Conservation (phyloP, 1,140 invertebrate genomes). For the Drosophila bifasciata region DNA sequence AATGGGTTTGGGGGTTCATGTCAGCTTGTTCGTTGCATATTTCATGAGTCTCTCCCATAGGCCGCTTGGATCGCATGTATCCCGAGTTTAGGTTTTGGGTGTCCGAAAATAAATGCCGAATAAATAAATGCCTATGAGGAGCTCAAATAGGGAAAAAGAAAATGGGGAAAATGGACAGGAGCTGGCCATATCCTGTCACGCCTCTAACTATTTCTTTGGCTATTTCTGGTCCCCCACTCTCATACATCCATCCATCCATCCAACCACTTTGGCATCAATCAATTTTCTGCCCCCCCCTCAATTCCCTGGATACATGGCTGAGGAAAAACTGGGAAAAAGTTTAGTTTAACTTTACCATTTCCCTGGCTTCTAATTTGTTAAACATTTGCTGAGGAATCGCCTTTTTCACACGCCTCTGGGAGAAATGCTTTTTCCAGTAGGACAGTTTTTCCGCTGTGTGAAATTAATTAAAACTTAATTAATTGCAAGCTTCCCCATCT, state of each 20-base stretch:
- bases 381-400: slow-evolving; percentile 49
- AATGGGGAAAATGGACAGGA: not conserved
- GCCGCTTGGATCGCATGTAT: slow-evolving; percentile 30
- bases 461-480: slow-evolving; percentile 80
- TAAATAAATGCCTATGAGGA: not conserved
- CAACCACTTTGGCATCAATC: slow-evolving; percentile 58
- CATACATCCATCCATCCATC: slow-evolving; percentile 23
- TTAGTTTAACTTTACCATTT: slow-evolving; percentile 36
- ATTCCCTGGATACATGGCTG: too few species aligned
- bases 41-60: slow-evolving; percentile 30
- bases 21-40: slow-evolving; percentile 32
- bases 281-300: slow-evolving; percentile 25
- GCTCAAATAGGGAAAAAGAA: not conserved
- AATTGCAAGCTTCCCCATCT: slow-evolving; percentile 71
- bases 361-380: slow-evolving; percentile 63
- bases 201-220: slow-evolving; percentile 9
- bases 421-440: slow-evolving; percentile 30
- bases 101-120: slow-evolving; percentile 35
- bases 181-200: slow-evolving; percentile 17
- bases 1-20: slow-evolving; percentile 25
- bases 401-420: slow-evolving; percentile 64
- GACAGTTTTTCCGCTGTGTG: slow-evolving; percentile 41
- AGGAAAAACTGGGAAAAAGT: slow-evolving; percentile 14
- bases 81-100: not conserved
- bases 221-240: not conserved